A percentile compares a stretch with the other conserved stretches of the same genome.
Conservation (phyloP, 2,797 vertebrate genomes). For the Orientallactaga sibirica region DNA sequence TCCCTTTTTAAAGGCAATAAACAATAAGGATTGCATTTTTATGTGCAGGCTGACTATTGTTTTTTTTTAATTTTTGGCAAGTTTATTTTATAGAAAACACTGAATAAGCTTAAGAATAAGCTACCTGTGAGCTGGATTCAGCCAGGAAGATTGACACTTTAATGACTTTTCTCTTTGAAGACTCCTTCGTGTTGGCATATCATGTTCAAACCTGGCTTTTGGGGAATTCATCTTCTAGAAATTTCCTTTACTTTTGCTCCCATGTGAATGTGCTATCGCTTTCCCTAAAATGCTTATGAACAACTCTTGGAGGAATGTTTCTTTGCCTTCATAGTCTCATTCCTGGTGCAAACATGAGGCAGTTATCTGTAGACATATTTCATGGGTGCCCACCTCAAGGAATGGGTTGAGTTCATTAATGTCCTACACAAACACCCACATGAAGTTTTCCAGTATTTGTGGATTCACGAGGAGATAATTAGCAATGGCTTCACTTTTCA, state of each 20-base stretch:
- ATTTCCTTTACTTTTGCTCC: neutral
- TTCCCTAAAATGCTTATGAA: neutral
- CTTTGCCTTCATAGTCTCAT: neutral
- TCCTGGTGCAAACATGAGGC: neutral
- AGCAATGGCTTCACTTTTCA: constrained; percentile 74
- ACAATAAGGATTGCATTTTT: neutral
- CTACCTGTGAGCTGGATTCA: constrained; percentile 16
- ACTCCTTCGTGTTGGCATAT: neutral
- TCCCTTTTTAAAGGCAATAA: neutral
- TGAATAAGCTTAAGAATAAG: constrained; percentile 30
- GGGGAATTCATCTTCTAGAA: neutral
- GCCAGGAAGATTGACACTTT: neutral
- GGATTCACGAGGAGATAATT: constrained; percentile 80
- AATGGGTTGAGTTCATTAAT: constrained; percentile 26
- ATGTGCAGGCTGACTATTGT: neutral
- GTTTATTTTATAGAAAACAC: neutral
- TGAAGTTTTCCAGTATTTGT: constrained; percentile 59
- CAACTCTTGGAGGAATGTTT: neutral
- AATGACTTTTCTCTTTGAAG: constrained; percentile 29
- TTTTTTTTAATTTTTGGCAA: constrained; percentile 27
- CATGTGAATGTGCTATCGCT: neutral
- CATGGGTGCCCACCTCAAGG: neutral
- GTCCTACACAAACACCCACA: constrained; percentile 25
- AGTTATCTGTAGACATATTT: neutral
- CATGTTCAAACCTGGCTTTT: neutral